Evolutionary conservation across 64 coral and sea anemone species (phyloP).

Genomic region (Catalaphyllia jardinei): DNA sequence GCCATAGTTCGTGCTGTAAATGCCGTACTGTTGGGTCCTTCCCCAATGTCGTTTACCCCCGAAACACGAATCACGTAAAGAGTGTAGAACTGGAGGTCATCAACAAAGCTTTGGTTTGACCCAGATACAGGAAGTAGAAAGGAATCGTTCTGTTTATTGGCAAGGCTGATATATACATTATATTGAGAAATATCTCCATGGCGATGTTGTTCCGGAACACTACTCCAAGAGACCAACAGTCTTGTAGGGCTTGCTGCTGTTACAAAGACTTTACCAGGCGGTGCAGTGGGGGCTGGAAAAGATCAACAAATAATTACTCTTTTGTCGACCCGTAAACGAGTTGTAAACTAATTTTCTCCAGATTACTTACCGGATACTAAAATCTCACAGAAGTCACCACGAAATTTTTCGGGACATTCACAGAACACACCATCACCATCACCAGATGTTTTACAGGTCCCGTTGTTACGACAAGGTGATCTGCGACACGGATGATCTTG

Average conservation of each 20-base stretch:
- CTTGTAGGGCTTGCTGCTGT: neutral
- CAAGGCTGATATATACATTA: neutral
- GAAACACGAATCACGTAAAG: constrained; percentile 4
- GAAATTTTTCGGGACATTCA: no score
- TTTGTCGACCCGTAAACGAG: no score
- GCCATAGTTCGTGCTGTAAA: constrained; percentile 3
- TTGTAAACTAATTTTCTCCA: no score
- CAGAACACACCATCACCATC: no score
- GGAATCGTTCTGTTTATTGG: neutral
- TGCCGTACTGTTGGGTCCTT: neutral
- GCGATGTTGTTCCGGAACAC: neutral
- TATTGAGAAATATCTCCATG: neutral
- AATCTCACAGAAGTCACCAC: no score
- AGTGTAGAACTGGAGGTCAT: neutral
- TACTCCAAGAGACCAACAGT: neutral
- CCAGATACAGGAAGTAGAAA: neutral
- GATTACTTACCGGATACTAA: no score
- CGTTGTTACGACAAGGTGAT: no score
- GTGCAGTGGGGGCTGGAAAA: neutral
- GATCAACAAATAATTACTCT: neutral
- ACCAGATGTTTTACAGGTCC: no score
- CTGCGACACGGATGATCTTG: no score
- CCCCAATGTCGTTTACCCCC: neutral
- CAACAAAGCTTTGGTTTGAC: no score
- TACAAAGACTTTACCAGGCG: neutral